These are phyloP conservation scores for Hypomecis atomaria DNA, from an alignment of 2,888 invertebrate genomes.

Conservation along the genomic window DNA sequence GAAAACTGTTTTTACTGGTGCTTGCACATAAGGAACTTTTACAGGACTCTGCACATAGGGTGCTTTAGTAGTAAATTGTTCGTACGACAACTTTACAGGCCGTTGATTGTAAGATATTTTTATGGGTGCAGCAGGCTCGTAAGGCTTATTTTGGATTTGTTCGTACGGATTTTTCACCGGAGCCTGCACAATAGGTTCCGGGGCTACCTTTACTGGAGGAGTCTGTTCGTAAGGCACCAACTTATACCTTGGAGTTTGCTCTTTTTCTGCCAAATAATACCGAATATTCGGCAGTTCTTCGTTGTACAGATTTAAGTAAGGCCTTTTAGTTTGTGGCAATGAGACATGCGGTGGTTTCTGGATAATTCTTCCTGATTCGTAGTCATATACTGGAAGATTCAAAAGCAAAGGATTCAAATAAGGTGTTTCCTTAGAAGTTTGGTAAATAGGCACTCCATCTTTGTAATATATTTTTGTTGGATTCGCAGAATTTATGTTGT, in stretches of 20 bases:
- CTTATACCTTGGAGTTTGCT: slow-evolving; percentile 70
- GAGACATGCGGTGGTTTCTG: slow-evolving; percentile 55
- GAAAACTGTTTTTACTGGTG: slow-evolving; percentile 22
- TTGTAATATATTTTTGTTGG: slow-evolving; percentile 75
- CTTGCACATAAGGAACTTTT: slow-evolving; percentile 23
- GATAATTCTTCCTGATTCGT: slow-evolving; percentile 56
- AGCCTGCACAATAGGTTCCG: slow-evolving; percentile 5
- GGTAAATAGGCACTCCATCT: slow-evolving; percentile 58
- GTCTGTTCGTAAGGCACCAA: slow-evolving; percentile 81
- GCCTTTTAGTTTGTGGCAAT: slow-evolving; percentile 61
- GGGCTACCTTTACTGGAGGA: slow-evolving; percentile 62
- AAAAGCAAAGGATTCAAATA: slow-evolving; percentile 61
- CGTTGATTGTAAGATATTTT: slow-evolving; percentile 24
- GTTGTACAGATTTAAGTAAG: slow-evolving; percentile 62
- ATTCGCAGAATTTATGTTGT: slow-evolving; percentile 78
- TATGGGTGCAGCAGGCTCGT: slow-evolving; percentile 10
- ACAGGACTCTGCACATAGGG: slow-evolving; percentile 10
- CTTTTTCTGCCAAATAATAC: slow-evolving; percentile 72
- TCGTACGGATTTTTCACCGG: slow-evolving; percentile 24
- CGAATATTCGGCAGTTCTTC: slow-evolving; percentile 63
- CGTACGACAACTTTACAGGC: slow-evolving; percentile 29
- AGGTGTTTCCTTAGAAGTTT: slow-evolving; percentile 55
- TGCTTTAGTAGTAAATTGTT: slow-evolving; percentile 4
- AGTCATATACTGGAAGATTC: slow-evolving; percentile 55
- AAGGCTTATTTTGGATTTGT: slow-evolving; percentile 8